Evolutionary conservation across 2,797 vertebrate species (phyloP).

Genomic region (Pangasius larnaudii): DNA sequence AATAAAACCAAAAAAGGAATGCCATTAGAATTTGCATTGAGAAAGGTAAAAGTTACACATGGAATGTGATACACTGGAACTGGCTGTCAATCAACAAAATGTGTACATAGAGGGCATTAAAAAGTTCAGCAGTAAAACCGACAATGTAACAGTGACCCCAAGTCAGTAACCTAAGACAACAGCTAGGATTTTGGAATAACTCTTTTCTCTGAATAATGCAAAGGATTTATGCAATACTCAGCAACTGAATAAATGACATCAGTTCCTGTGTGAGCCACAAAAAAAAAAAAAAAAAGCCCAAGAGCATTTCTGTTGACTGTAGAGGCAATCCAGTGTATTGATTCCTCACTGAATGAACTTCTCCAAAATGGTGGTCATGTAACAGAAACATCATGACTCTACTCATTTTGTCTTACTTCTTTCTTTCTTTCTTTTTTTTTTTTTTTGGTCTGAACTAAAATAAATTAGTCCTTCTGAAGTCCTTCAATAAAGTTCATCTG

Average conservation of each 20-base stretch:
- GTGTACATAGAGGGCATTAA: constrained; percentile 37
- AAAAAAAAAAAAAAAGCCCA: background rate
- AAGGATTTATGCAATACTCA: constrained; percentile 8
- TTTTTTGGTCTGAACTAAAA: constrained; percentile 92
- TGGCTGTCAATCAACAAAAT: constrained; percentile 21
- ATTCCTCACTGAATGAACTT: constrained; percentile 62
- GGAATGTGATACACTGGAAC: constrained; percentile 73
- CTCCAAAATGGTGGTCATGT: constrained; percentile 71
- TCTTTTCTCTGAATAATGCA: constrained; percentile 3
- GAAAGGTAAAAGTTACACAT: constrained; percentile 66
- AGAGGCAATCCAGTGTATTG: constrained; percentile 50
- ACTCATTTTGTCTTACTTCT: constrained; percentile 65
- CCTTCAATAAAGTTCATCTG: constrained; percentile 71
- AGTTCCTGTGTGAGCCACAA: background rate
- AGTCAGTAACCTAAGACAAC: constrained; percentile 33
- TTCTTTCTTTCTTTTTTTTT: constrained; percentile 72
- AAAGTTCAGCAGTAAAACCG: constrained; percentile 35
- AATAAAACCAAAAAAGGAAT: constrained; percentile 75
- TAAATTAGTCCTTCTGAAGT: constrained; percentile 72
- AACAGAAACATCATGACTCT: constrained; percentile 67
- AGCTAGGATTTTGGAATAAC: background rate
- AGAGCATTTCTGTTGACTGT: constrained; percentile 27
- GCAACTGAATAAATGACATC: background rate
- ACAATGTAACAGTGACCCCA: constrained; percentile 47
- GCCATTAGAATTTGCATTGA: constrained; percentile 76